Base-by-base conservation (phyloP, 2,888 invertebrate species). In the Lepas anatifera region DNA sequence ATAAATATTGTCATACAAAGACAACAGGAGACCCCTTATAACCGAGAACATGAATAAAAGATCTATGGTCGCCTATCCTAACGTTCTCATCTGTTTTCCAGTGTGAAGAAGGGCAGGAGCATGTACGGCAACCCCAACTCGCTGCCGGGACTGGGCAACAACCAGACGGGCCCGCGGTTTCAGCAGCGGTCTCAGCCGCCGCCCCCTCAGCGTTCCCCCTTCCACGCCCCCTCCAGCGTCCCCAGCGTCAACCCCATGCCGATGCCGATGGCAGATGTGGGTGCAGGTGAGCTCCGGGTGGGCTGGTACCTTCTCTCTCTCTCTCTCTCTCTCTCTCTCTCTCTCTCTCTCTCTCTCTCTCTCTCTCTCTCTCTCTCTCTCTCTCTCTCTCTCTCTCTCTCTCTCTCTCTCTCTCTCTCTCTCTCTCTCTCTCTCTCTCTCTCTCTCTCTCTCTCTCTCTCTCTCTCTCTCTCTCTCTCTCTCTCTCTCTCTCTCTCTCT, bases 321-420 rank as follows among this genome's bases (percentile, higher is more conserved):
- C 41, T 68, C 27, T 29, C 46, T 68, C 43, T 81, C 69, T 48
- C 25, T 48, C 50, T 52, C 32, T 25, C 27, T 22, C 50, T 13
- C 68, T 29, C 27, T 27, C 11, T 37, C 37, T 18, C 39, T 43
- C 67, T 18, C 27, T 18, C 27, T 18, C 39, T 27, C 22, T 25
- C 67, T 0, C 10, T 27, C 43, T 4, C 39, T 39, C 22, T 50
- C 25, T 37, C 32, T 32, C 29, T 48, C 46, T 66, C 64, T 48
- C 32, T 10, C 52, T 10, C 39, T 43, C 11, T 43, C 63, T 64
- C 37, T 32, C 68, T 50, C 35, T 29, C 48, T 32, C 43, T 37
- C 29, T 35, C 64, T 43, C 32, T 37, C 32, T 32, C 13, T 29
- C 50, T 37, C 3, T 58, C 27, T 29, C 35, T 43, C 7, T 63